phyloP scores from a whole-genome alignment of 1,140 invertebrate genomes.

The Hetaerina americana region DNA sequence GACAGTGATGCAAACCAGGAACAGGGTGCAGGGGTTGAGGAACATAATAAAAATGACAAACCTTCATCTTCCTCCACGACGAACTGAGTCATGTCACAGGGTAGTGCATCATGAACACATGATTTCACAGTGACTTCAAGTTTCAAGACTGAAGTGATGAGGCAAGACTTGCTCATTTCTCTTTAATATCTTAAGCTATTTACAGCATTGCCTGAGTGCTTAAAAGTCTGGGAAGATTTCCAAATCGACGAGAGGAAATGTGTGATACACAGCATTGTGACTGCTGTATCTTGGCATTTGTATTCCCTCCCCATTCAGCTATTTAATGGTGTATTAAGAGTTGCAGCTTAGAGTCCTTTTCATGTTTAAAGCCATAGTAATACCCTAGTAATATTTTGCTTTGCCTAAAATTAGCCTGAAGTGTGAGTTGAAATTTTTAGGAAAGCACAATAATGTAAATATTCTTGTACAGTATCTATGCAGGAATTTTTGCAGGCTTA shows the following conservation, averaged over 20 bases:
- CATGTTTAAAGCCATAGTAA: background rate
- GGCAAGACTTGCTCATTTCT: background rate
- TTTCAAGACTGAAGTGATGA: background rate
- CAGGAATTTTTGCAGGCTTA: background rate
- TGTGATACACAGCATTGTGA: background rate
- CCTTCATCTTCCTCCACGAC: background rate
- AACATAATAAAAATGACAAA: background rate
- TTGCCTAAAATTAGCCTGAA: background rate
- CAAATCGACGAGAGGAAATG: too few species aligned
- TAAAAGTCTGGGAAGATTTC: too few species aligned
- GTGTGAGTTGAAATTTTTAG: too few species aligned
- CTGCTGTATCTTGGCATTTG: background rate
- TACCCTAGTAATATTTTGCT: background rate
- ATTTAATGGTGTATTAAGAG: background rate
- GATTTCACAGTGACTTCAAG: background rate
- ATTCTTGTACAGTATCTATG: background rate
- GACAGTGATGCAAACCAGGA: slow-evolving; percentile 33
- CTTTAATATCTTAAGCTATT: background rate
- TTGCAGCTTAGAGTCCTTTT: background rate
- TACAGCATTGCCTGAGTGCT: too few species aligned
- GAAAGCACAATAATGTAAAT: too few species aligned
- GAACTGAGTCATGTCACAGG: background rate
- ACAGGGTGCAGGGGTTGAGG: background rate
- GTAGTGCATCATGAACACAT: background rate
- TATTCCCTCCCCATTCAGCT: background rate